Percentiles rank a stretch among this genome's conserved stretches.
phyloP scores from a whole-genome alignment of 2,797 vertebrate genomes.

The Uromys caudimaculatus region DNA sequence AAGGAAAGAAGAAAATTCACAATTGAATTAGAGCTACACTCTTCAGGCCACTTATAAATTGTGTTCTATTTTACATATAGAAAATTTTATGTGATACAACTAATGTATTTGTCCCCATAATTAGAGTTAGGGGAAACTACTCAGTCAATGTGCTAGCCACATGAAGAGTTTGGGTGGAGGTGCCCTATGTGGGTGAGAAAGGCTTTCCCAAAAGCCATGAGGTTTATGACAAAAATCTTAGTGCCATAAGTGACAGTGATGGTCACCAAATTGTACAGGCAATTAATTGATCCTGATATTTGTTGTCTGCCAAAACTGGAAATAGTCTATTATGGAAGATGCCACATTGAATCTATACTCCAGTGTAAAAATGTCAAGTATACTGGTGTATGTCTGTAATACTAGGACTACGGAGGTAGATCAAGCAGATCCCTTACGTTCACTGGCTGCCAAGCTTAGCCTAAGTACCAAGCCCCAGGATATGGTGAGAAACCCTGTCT shows the following conservation, averaged over 20 bases:
- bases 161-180: not conserved
- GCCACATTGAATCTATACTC: not conserved
- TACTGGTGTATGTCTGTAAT: not conserved
- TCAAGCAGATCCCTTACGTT: no score
- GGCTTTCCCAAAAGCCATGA: not conserved
- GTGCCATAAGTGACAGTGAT: not conserved
- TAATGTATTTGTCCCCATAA: not conserved
- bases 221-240: not conserved
- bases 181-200: not conserved
- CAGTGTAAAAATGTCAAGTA: not conserved
- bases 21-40: not conserved
- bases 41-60: not conserved
- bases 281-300: not conserved
- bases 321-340: not conserved
- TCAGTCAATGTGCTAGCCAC: not conserved
- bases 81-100: not conserved
- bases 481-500: not conserved
- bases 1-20: constrained; percentile 32
- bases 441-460: not conserved
- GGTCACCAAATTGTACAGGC: not conserved
- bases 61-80: not conserved
- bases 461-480: not conserved
- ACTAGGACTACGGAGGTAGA: not conserved
- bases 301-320: not conserved
- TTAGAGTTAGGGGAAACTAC: no score